Percentiles rank a stretch among this genome's conserved stretches.
These are phyloP conservation scores for Hypanus sabinus DNA, from an alignment of 2,113 vertebrate genomes.

Conservation along the genomic window DNA sequence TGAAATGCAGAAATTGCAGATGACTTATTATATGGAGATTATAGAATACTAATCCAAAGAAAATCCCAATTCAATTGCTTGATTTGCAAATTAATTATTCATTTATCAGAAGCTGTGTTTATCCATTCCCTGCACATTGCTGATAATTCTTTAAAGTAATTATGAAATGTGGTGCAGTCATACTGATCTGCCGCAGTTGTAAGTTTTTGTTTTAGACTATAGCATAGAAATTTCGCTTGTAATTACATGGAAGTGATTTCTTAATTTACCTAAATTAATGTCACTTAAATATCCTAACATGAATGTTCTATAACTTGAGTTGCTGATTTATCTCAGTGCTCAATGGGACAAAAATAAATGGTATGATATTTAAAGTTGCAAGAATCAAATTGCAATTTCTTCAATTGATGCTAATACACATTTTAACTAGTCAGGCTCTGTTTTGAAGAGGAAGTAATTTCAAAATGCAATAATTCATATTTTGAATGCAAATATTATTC, in stretches of 20 bases:
- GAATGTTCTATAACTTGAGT: background rate
- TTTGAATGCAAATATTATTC: background rate
- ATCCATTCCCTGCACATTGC: background rate
- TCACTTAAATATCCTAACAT: background rate
- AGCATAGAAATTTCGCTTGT: background rate
- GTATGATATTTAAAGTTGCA: background rate
- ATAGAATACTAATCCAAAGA: background rate
- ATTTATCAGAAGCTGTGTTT: background rate
- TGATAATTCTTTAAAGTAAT: constrained; percentile 15
- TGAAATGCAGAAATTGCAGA: background rate
- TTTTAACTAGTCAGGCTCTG: background rate
- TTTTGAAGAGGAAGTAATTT: background rate
- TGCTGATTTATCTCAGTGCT: background rate
- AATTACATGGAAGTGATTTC: constrained; percentile 6
- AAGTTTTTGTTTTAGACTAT: background rate
- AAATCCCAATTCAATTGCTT: background rate
- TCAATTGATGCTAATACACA: constrained; percentile 17
- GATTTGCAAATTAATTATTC: constrained; percentile 7
- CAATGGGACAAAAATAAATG: background rate
- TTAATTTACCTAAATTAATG: constrained; percentile 22
- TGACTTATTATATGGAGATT: background rate
- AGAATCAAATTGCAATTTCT: constrained; percentile 3
- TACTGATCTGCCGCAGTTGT: background rate
- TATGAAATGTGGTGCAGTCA: background rate
- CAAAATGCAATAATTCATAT: background rate